Conservation (phyloP, 2,888 invertebrate genomes). For the Orthonychiurus folsomi region DNA sequence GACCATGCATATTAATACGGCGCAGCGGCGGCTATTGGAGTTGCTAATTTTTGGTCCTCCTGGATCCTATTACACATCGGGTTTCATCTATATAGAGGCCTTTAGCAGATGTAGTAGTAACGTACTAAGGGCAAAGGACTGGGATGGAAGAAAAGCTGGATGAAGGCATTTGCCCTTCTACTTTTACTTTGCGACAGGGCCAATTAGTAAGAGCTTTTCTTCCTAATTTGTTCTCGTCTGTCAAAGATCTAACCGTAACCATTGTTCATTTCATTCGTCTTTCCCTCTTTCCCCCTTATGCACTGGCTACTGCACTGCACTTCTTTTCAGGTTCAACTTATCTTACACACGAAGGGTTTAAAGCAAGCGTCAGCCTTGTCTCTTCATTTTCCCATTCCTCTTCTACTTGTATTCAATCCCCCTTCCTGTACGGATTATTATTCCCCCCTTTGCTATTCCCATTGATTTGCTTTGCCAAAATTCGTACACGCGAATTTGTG, state of each 20-base stretch:
- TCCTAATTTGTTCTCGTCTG: conserved; percentile 1
- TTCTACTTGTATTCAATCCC: not conserved
- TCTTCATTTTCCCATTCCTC: not conserved
- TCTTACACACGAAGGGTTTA: too few relatives aligned
- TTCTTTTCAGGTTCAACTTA: not conserved
- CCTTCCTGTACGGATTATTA: too few relatives aligned
- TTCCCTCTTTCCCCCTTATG: not conserved
- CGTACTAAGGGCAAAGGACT: too few relatives aligned
- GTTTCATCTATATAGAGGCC: too few relatives aligned
- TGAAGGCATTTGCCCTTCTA: not conserved
- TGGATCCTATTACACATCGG: too few relatives aligned
- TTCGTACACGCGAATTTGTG: too few relatives aligned
- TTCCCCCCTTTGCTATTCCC: too few relatives aligned
- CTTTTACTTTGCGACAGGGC: conserved; percentile 1
- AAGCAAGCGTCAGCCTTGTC: not conserved
- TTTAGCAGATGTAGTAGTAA: too few relatives aligned
- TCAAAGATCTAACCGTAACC: not conserved
- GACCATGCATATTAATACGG: too few relatives aligned
- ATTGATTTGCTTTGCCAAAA: too few relatives aligned
- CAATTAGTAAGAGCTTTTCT: conserved; percentile 1
- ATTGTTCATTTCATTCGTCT: conserved; percentile 1
- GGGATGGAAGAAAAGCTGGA: too few relatives aligned
- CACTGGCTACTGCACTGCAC: not conserved
- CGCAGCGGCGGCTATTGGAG: not conserved
- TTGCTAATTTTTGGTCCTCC: not conserved